Conservation (phyloP, 2,888 invertebrate species). For the Sesia bembeciformis region DNA sequence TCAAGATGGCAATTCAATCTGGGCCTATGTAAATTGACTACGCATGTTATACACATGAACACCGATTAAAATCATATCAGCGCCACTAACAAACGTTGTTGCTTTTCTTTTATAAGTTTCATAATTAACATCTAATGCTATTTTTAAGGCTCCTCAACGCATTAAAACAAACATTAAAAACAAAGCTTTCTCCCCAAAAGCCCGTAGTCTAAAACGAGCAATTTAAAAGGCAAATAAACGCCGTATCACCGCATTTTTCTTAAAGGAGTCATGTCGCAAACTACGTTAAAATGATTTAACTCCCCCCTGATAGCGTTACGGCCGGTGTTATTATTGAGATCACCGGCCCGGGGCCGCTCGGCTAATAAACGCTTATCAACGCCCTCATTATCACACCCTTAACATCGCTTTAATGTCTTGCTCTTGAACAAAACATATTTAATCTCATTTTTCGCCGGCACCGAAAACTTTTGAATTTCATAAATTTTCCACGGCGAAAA, state of each 20-base stretch:
- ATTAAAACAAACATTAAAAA: not conserved
- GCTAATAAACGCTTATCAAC: constrained; percentile 75
- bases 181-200: not conserved
- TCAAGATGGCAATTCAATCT: too few species aligned
- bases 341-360: constrained; percentile 44
- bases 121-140: too few species aligned
- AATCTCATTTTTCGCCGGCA: constrained; percentile 67
- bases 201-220: constrained; percentile 19
- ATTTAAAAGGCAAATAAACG: constrained; percentile 51
- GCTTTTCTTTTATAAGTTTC: too few species aligned
- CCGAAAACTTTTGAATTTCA: constrained; percentile 67
- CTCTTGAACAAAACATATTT: constrained; percentile 76
- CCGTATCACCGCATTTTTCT: constrained; percentile 51
- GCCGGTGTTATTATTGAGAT: constrained; percentile 50
- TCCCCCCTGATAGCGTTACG: constrained; percentile 64
- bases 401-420: constrained; percentile 75
- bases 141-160: not conserved
- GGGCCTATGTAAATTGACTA: too few species aligned
- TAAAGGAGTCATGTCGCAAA: constrained; percentile 51
- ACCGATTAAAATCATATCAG: too few species aligned
- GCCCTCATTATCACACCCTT: constrained; percentile 75
- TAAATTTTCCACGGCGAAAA: constrained; percentile 35
- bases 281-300: constrained; percentile 73
- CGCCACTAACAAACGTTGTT: too few species aligned
- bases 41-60: too few species aligned